Evolutionary conservation across 2,888 invertebrate genomes (phyloP), one percentile per base, ranked within the genome.

Genomic region (Eledone cirrhosa): DNA sequence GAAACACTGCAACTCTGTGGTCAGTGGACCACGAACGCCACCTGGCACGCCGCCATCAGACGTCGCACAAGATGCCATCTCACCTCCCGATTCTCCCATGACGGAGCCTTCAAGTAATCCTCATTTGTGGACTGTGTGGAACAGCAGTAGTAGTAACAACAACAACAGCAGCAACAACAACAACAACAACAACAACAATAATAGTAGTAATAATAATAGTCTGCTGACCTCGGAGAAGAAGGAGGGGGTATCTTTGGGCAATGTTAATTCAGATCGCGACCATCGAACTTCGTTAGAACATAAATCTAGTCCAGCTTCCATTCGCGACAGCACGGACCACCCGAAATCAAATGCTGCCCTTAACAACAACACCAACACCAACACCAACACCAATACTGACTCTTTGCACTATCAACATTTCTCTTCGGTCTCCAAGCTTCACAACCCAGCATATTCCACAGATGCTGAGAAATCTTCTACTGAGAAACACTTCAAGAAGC

Each of bases 21-120:
- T 72, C 29, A 72, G 41, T 41, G 72, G 72, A 16, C 72, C 72
- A 31, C 72, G 72, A 5, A 72, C 72, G 4, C 72, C 72, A n/a
- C 72, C 72, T 72, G 72, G 72, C 72, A 72, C 33, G 13, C 72
- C 72, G n/a, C 72, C 72, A 19, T 72, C 72, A 72, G 72, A 72
- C 22, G 41, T 72, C 13, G 31, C 33, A n/a, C 72, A 72, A 72
- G 72, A 72, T 72, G 72, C 33, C 29, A 31, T 41, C 72, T 41
- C 72, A 31, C 72, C 72, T 72, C 72, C 72, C 31, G 72, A 72
- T 72, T 72, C 72, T 24, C 72, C 72, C 33, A n/a, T n/a, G 3
- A 11, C 41, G 11, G 72, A 72, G n/a, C 72, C 19, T 72, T 41
- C 31, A 31, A 29, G 41, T 19, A 72, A 41, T 33, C 31, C 72